These are phyloP conservation scores for Patella ulyssiponensis DNA, from an alignment of 2,888 invertebrate species.

Conservation along the genomic window DNA sequence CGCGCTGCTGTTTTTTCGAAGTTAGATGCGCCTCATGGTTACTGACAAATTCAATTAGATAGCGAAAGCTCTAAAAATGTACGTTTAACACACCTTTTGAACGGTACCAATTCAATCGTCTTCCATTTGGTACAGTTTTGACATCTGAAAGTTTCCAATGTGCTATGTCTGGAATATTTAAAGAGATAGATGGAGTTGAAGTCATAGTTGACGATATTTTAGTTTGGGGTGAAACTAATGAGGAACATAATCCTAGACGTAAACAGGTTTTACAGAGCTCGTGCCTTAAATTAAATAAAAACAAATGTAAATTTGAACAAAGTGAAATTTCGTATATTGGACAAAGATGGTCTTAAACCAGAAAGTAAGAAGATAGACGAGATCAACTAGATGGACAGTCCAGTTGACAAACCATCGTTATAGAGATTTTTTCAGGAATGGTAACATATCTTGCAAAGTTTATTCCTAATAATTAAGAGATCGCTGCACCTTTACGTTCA, in stretches of 20 bases:
- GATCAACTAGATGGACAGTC: conserved; percentile 18
- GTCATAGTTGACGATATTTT: conserved; percentile 40
- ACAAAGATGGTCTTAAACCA: conserved; percentile 27
- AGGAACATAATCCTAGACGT: conserved; percentile 31
- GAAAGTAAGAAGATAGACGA: conserved; percentile 34
- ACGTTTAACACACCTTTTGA: conserved; percentile 30
- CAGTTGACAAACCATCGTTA: conserved; percentile 25
- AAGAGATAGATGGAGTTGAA: conserved; percentile 31
- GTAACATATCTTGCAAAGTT: conserved; percentile 41
- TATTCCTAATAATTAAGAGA: conserved; percentile 29
- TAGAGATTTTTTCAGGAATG: conserved; percentile 32
- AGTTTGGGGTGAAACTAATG: conserved; percentile 27
- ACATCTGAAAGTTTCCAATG: conserved; percentile 36
- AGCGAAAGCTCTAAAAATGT: background rate
- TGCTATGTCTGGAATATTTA: conserved; percentile 27
- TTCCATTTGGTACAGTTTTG: conserved; percentile 38
- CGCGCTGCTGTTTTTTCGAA: conserved; percentile 33
- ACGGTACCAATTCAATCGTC: conserved; percentile 18
- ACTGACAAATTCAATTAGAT: conserved; percentile 32
- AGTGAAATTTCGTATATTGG: conserved; percentile 21
- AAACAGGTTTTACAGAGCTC: background rate
- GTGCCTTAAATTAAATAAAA: conserved; percentile 22
- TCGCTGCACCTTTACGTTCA: conserved; percentile 22
- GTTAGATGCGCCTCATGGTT: conserved; percentile 36
- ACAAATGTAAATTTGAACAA: conserved; percentile 28